Evolutionary conservation across 92 coral and sea anemone genomes (phyloP).

Genomic region (Anthopleura xanthogrammica): DNA sequence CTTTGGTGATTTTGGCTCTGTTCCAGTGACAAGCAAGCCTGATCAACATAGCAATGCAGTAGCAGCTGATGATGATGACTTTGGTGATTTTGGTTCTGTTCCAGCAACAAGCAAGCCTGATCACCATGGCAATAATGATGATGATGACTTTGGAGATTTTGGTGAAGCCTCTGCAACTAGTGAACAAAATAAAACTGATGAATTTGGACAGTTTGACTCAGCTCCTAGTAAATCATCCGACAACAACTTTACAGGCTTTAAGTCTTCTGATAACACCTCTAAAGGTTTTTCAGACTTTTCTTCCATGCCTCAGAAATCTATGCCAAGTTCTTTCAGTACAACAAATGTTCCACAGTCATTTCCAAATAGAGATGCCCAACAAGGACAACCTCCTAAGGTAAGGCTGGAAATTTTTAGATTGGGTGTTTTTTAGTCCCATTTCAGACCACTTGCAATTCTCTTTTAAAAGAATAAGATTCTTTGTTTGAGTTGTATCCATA

Average conservation of each 20-base stretch:
- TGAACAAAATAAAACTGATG: constrained; percentile 9
- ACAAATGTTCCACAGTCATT: constrained; percentile 9
- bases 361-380: background rate
- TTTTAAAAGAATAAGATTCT: too few relatives aligned
- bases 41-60: background rate
- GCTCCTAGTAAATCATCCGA: background rate
- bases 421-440: too few relatives aligned
- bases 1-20: constrained; percentile 25
- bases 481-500: too few relatives aligned
- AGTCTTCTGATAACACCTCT: constrained; percentile 1
- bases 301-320: constrained; percentile 28
- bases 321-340: background rate
- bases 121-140: background rate
- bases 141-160: constrained; percentile 25
- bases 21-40: background rate
- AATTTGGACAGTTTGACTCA: constrained; percentile 33
- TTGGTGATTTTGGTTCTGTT: constrained; percentile 26
- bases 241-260: background rate
- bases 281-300: constrained; percentile 24
- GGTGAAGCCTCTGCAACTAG: background rate
- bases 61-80: constrained; percentile 12
- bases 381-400: background rate
- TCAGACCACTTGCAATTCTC: too few relatives aligned
- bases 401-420: background rate
- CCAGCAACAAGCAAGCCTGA: background rate